Percentiles rank a stretch among this genome's conserved stretches.
phyloP scores from a whole-genome alignment of 2,888 invertebrate species.

The Amiota minor region DNA sequence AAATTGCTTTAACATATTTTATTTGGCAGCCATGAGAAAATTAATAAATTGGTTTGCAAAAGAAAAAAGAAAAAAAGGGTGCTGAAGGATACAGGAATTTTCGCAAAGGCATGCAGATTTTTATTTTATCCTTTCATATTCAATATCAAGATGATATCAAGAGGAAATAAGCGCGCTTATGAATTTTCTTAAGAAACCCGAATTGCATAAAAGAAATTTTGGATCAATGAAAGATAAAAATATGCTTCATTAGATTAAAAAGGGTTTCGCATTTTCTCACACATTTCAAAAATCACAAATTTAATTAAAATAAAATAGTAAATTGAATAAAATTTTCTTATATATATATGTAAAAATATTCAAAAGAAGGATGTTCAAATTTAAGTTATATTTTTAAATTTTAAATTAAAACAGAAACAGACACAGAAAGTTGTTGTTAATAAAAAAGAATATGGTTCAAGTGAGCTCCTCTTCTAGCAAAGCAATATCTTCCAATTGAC shows the following conservation, averaged over 20 bases:
- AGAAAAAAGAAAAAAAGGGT: constrained; percentile 40
- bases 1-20: constrained; percentile 53
- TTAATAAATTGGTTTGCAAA: constrained; percentile 52
- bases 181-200: not conserved
- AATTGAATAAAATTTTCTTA: not conserved
- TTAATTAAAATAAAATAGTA: not conserved
- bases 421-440: too few relatives aligned
- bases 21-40: constrained; percentile 57
- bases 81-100: not conserved
- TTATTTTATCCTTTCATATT: constrained; percentile 29
- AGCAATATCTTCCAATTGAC: too few relatives aligned
- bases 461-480: too few relatives aligned
- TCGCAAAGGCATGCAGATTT: constrained; percentile 36
- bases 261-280: too few relatives aligned
- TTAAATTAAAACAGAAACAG: too few relatives aligned
- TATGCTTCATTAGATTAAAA: too few relatives aligned
- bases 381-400: too few relatives aligned
- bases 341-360: not conserved
- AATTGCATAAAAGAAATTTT: too few relatives aligned
- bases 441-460: too few relatives aligned
- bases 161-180: not conserved
- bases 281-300: not conserved
- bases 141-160: not conserved
- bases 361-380: not conserved
- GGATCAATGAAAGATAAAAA: too few relatives aligned